These are phyloP conservation scores for Ochotona curzoniae DNA, from an alignment of 2,113 vertebrate species.

Conservation along the genomic window DNA sequence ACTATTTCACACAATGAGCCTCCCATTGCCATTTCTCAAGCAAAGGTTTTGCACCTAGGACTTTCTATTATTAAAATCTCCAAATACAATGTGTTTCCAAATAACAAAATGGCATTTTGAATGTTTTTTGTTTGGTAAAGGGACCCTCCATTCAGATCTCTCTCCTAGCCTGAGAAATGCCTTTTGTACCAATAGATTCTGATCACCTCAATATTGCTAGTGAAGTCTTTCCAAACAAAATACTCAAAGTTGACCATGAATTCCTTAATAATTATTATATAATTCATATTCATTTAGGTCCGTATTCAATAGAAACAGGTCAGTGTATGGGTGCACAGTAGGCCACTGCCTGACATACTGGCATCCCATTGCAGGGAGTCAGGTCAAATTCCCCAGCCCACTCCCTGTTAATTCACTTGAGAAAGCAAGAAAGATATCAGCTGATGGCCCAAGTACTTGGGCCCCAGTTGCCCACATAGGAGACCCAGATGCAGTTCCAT, in stretches of 20 bases:
- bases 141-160: neutral
- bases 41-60: neutral
- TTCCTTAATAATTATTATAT: neutral
- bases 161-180: neutral
- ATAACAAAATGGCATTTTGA: neutral
- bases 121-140: neutral
- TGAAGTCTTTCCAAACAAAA: constrained; percentile 31
- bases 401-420: too few species aligned
- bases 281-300: neutral
- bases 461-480: too few species aligned
- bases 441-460: too few species aligned
- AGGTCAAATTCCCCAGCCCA: too few species aligned
- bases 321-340: too few species aligned
- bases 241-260: neutral
- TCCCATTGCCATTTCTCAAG: neutral
- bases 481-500: too few species aligned
- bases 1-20: neutral
- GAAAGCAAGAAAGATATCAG: too few species aligned
- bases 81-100: neutral
- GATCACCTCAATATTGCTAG: neutral
- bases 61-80: neutral
- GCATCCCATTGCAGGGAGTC: too few species aligned
- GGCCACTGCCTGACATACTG: too few species aligned
- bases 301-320: too few species aligned
- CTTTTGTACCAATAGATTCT: constrained; percentile 11